Evolutionary conservation across 2,113 vertebrate genomes (phyloP).

Genomic region (Eubucco bourcierii): DNA sequence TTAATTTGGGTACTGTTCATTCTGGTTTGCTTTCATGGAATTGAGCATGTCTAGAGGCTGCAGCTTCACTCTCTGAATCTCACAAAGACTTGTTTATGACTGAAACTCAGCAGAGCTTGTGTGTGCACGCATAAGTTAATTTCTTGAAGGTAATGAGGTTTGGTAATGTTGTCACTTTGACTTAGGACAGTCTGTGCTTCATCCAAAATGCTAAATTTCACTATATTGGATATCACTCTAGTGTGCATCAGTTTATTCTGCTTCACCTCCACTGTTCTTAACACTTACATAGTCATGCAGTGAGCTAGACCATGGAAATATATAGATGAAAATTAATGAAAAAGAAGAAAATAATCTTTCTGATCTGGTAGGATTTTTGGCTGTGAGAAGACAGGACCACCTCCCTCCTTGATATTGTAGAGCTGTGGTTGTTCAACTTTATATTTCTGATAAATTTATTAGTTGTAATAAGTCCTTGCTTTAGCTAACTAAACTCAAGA

Average conservation of each 20-base stretch:
- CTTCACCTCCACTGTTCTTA: neutral
- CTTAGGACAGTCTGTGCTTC: neutral
- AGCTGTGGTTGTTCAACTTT: neutral
- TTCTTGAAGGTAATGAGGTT: constrained; percentile 2
- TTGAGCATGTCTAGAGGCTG: neutral
- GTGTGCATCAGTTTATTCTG: neutral
- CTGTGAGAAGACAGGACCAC: neutral
- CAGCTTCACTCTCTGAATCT: neutral
- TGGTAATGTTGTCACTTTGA: neutral
- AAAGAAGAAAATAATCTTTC: neutral
- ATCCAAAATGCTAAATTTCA: neutral
- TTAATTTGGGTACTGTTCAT: neutral
- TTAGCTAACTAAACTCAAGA: neutral
- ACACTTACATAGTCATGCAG: neutral
- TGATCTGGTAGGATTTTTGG: neutral
- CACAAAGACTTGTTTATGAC: neutral
- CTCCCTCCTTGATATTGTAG: neutral
- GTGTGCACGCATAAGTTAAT: neutral
- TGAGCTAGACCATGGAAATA: neutral
- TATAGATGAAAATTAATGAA: neutral
- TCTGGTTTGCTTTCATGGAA: neutral
- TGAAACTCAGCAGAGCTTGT: neutral
- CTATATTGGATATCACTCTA: neutral
- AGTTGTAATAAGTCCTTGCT: neutral
- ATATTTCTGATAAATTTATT: neutral